Percentiles rank a stretch among this genome's conserved stretches.
Evolutionary conservation across 2,113 vertebrate species (phyloP).

Genomic region (Malurus melanocephalus): DNA sequence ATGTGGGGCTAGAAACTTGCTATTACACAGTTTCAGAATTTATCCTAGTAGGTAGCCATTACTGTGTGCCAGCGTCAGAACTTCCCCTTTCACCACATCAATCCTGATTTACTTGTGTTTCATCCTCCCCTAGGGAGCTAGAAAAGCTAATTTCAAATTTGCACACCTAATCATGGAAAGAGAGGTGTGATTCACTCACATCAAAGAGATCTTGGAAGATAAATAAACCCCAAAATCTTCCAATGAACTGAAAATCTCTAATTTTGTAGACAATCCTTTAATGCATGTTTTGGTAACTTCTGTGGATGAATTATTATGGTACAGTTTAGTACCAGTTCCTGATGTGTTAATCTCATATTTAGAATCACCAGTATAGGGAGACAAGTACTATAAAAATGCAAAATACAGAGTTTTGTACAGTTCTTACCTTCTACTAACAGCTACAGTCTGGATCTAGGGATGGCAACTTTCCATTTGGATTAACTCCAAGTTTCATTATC

Average conservation of each 20-base stretch:
- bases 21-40: background rate
- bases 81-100: background rate
- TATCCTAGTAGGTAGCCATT: background rate
- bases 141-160: background rate
- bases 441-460: background rate
- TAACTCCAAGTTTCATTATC: background rate
- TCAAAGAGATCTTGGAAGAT: background rate
- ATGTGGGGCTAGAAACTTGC: background rate
- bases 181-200: background rate
- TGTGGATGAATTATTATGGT: background rate
- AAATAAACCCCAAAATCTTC: background rate
- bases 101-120: background rate
- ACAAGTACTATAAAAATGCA: background rate
- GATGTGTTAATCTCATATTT: background rate
- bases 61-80: background rate
- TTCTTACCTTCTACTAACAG: background rate
- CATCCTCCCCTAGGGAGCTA: background rate
- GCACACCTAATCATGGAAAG: background rate
- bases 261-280: background rate
- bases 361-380: background rate
- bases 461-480: background rate
- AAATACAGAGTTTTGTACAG: background rate
- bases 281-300: background rate
- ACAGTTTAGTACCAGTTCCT: background rate
- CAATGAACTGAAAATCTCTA: background rate